Percentiles rank a stretch among this genome's conserved stretches.
These are phyloP conservation scores for Cantharis lateralis DNA, from an alignment of 2,888 invertebrate species.

Conservation along the genomic window DNA sequence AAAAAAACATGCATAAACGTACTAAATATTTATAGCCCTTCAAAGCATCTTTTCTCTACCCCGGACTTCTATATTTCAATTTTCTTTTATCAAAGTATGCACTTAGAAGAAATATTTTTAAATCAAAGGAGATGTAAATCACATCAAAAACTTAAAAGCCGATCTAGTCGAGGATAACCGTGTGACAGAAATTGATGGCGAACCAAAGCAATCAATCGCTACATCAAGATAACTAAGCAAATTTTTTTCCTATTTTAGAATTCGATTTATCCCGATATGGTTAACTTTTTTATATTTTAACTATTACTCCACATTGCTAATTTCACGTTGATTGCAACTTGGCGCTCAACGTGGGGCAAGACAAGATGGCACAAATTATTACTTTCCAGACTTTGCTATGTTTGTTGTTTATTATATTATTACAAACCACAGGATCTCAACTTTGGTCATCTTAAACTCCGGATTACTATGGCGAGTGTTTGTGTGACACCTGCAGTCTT, in stretches of 20 bases:
- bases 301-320: no score
- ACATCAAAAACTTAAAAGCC: conserved; percentile 2
- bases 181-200: neutral
- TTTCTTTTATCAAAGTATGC: neutral
- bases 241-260: neutral
- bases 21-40: neutral
- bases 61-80: neutral
- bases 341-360: no score
- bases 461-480: no score
- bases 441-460: no score
- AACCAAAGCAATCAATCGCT: neutral
- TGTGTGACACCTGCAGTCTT: no score
- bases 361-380: no score
- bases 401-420: no score
- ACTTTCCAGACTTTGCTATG: no score
- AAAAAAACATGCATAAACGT: neutral
- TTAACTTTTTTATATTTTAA: neutral
- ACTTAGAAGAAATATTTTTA: neutral
- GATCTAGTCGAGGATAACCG: neutral
- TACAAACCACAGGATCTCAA: no score
- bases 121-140: conserved; percentile 3
- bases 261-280: neutral
- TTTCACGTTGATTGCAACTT: no score
- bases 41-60: neutral
- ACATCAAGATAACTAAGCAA: neutral